Evolutionary conservation across 1,140 invertebrate species (phyloP), one percentile per base, ranked within the genome.

Genomic region (Stenopsyche tienmushanensis): DNA sequence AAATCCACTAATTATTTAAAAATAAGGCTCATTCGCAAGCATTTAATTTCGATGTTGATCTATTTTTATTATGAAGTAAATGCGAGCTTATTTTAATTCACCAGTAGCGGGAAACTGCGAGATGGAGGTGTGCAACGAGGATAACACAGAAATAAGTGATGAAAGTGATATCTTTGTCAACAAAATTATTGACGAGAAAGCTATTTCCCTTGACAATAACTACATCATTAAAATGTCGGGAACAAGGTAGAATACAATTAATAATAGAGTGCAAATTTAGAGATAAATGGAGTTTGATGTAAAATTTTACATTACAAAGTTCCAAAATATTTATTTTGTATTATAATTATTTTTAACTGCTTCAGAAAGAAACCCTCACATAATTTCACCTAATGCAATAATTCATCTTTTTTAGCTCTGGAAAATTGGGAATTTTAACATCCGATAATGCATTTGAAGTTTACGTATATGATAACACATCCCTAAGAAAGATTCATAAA

Each of bases 371-470:
- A 39, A 39, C 34, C 34, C 7, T 8, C 34, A 39, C 13, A 7
- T 52, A n/a, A n/a, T n/a, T n/a, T n/a, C n/a, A n/a, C n/a, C n/a
- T n/a, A n/a, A n/a, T n/a, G n/a, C n/a, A n/a, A n/a, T n/a, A n/a
- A n/a, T n/a, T n/a, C n/a, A n/a, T n/a, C n/a, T n/a, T n/a, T n/a
- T 41, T 41, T 18, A 80, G 76, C 44, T 74, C 78, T 63, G 66
- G 72, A 55, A 70, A 70, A 66, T 45, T 82, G 26, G 77, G 70
- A 47, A 70, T 75, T 1, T 75, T 74, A 10, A 58, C 77, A 2
- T 78, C 80, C 0, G 73, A 77, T 71, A 65, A 74, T 44, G 70
- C 73, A 1, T 78, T 77, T 59, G 18, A 74, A n/a, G 73, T 82
- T 62, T 81, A 81, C 68, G 73, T 77, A 23, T 70, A 78, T 13